phyloP scores from a whole-genome alignment of 2,888 invertebrate genomes.

The Drosophila prostipennis region DNA sequence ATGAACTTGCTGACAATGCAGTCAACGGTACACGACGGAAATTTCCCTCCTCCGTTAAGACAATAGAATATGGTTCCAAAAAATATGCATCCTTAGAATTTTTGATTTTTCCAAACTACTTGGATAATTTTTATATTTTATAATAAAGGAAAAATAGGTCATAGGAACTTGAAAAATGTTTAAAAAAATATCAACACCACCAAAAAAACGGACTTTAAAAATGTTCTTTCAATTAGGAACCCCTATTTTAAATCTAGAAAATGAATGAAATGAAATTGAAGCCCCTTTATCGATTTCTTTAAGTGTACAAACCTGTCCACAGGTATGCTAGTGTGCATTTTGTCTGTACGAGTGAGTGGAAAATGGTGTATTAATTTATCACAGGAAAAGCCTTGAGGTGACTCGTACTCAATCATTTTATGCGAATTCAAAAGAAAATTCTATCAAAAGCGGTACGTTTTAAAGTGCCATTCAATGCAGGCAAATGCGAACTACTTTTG shows the following conservation, averaged over 20 bases:
- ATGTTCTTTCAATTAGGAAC: no score
- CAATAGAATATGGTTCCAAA: not conserved
- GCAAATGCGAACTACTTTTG: no score
- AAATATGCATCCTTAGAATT: not conserved
- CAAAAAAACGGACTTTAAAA: no score
- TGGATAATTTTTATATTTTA: no score
- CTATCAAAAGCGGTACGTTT: not conserved
- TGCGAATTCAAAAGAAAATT: constrained; percentile 3
- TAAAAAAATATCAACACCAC: no score
- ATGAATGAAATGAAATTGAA: not conserved
- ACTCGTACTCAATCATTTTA: constrained; percentile 22
- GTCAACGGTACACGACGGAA: not conserved
- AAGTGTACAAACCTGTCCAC: not conserved
- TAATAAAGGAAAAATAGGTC: no score
- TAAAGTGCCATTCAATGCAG: no score
- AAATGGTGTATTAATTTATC: constrained; percentile 36
- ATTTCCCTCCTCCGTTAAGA: not conserved
- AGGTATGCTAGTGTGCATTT: not conserved
- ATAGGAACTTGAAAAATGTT: not conserved
- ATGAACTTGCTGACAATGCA: constrained; percentile 44
- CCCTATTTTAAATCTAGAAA: not conserved
- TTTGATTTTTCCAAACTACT: no score
- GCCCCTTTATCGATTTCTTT: not conserved
- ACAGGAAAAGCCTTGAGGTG: constrained; percentile 29
- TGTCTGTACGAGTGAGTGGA: constrained; percentile 27